Evolutionary conservation across 30 jellyfish, hydroid and myxozoan genomes (phyloP), one percentile per base, ranked within the genome.

Genomic region (Cassiopea andromeda): DNA sequence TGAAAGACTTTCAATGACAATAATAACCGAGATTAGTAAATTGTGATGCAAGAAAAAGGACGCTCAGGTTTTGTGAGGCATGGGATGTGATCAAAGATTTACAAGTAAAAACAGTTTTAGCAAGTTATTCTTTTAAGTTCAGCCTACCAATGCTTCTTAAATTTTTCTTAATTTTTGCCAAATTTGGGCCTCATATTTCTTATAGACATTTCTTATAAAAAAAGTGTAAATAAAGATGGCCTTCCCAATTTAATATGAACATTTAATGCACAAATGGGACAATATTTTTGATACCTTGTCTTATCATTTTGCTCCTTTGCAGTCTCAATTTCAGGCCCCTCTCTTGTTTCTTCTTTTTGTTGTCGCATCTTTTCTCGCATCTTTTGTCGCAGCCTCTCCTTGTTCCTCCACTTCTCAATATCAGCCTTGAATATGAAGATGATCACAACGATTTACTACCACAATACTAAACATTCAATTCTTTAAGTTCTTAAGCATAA

Each of bases 361-460:
- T 64, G 27, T 64, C 73, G 73, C 64, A 54, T 17, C 54, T 70
- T 27, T 15, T 70, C 46, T 49, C 58, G 78, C 69, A 57, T 12
- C 58, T 67, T 87, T 1, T 74, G 66, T 75, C 94, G 74, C 94
- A 87, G 78, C 61, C 94, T 50, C 38, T 87, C 86, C 57, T 87
- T 87, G 83, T 87, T 87, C 54, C 50, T 87, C 94, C 94, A 87
- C 80, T 87, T 87, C 88, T 87, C 94, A 3, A 87, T 78, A 73
- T 87, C 94, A 87, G 94, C 94, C 94, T 87, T 12, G 27, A 4
- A 27, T 2, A 64, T 5, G 43, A 64, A 64, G 6, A 64, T 5
- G 2, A 14, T 4, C 5, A 64, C 8, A 7, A 64, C 8, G 12
- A 54, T 54, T 10, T 3, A 54, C 64, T 54, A 54, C 64, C 12